A percentile compares a stretch with the other conserved stretches of the same genome.
Conservation (phyloP, 2,797 vertebrate genomes). For the Pelodytes ibericus region DNA sequence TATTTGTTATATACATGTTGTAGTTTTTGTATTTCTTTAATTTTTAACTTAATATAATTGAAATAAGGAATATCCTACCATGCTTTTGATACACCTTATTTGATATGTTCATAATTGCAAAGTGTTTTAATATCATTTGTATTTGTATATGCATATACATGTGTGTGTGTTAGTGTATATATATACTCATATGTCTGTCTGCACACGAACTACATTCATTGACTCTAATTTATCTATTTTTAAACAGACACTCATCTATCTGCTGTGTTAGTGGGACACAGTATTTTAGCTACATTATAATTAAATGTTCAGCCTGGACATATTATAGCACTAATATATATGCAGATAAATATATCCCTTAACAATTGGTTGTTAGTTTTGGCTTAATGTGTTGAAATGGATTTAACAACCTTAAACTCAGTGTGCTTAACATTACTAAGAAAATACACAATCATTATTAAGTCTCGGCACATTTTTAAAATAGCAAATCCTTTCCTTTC, state of each 20-base stretch:
- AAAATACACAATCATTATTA: conserved; percentile 48
- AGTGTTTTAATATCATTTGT: too few species aligned
- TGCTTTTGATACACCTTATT: too few species aligned
- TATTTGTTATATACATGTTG: too few species aligned
- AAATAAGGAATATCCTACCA: too few species aligned
- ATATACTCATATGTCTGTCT: conserved; percentile 18
- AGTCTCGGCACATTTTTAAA: conserved; percentile 42
- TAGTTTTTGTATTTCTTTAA: too few species aligned
- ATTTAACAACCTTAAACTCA: conserved; percentile 22
- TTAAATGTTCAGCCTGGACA: not conserved
- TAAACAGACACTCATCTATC: too few species aligned
- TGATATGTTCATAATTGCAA: too few species aligned
- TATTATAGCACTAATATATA: conserved; percentile 23
- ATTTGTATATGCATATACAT: conserved; percentile 5
- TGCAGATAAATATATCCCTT: conserved; percentile 41
- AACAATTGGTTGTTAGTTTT: conserved; percentile 41
- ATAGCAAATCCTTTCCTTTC: conserved; percentile 24
- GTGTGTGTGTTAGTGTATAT: conserved; percentile 10
- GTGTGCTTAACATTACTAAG: conserved; percentile 44
- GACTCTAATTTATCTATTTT: too few species aligned
- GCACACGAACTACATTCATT: too few species aligned
- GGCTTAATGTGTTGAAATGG: conserved; percentile 32
- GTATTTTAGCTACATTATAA: conserved; percentile 11
- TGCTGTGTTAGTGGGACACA: not conserved
- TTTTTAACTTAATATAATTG: too few species aligned